These are phyloP conservation scores for Hylomyscus alleni DNA, from an alignment of 2,797 vertebrate genomes.

Conservation along the genomic window DNA sequence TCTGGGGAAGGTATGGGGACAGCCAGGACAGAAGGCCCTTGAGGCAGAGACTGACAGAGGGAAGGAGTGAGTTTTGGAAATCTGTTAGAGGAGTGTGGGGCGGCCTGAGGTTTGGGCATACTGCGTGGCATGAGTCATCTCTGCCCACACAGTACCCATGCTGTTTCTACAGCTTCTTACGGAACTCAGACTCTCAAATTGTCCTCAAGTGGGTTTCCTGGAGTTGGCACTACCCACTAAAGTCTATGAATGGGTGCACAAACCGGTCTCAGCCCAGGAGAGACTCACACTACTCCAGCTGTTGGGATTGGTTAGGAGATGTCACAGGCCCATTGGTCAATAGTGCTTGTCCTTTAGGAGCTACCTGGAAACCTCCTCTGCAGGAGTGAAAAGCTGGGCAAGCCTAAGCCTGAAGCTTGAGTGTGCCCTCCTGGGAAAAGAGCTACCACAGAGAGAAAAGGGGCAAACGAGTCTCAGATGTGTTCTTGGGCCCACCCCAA, in stretches of 20 bases:
- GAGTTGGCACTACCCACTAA: background rate
- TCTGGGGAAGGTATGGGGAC: background rate
- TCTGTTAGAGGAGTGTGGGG: background rate
- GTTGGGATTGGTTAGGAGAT: background rate
- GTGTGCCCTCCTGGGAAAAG: background rate
- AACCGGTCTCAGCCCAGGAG: background rate
- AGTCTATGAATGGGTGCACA: background rate
- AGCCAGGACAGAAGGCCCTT: background rate
- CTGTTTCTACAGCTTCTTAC: background rate
- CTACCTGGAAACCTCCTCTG: background rate
- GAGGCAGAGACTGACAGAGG: background rate
- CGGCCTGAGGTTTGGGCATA: no score
- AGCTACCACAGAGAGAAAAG: background rate
- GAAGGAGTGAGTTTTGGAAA: background rate
- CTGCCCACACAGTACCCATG: background rate
- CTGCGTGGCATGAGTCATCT: background rate
- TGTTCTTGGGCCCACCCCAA: background rate
- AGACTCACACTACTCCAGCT: background rate
- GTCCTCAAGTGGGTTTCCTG: background rate
- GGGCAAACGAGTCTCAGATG: background rate
- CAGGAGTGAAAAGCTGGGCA: no score
- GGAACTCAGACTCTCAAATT: background rate
- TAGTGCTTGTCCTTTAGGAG: background rate
- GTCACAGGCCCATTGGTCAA: background rate
- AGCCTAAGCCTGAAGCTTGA: background rate